Percentiles rank a stretch among this genome's conserved stretches.
These are phyloP conservation scores for Aplysina aerophoba DNA, from an alignment of 37 sponge, comb jelly and placozoan genomes.

Conservation along the genomic window DNA sequence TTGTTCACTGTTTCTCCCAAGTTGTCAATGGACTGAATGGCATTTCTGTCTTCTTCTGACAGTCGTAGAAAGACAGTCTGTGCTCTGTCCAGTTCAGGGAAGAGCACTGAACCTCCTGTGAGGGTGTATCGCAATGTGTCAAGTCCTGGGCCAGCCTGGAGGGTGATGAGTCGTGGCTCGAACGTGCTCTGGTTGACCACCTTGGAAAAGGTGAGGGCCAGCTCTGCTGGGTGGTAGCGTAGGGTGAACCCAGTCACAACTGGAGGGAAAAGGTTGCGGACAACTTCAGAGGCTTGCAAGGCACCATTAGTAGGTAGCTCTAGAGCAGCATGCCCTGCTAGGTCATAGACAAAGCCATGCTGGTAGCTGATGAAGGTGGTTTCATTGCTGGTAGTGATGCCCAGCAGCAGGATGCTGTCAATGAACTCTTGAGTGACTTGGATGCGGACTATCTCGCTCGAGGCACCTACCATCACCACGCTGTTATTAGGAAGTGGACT, in stretches of 20 bases:
- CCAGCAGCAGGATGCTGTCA: conserved; percentile 31
- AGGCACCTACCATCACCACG: background rate
- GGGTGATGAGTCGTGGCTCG: conserved; percentile 69
- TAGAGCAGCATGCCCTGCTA: conserved; percentile 45
- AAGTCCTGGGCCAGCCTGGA: conserved; percentile 57
- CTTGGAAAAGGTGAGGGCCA: conserved; percentile 78
- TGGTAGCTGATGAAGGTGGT: conserved; percentile 69
- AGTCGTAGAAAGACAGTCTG: conserved; percentile 52
- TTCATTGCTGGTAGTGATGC: conserved; percentile 47
- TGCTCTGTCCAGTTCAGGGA: background rate
- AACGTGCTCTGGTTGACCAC: conserved; percentile 68
- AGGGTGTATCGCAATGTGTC: conserved; percentile 59
- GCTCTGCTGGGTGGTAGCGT: conserved; percentile 65
- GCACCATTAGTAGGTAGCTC: conserved; percentile 38
- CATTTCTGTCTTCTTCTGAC: conserved; percentile 55
- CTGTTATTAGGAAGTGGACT: conserved; percentile 34
- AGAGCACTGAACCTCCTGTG: conserved; percentile 63
- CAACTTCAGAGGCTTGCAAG: conserved; percentile 35
- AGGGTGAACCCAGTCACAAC: conserved; percentile 58
- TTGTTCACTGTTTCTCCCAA: conserved; percentile 64
- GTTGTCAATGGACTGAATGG: conserved; percentile 45
- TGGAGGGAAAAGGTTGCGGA: conserved; percentile 61
- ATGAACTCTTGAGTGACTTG: conserved; percentile 27
- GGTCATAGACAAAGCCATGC: conserved; percentile 60
- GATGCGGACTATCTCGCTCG: conserved; percentile 36